These are phyloP conservation scores for Gymnoscelis rufifasciata DNA, from an alignment of 2,888 invertebrate species.

Conservation along the genomic window DNA sequence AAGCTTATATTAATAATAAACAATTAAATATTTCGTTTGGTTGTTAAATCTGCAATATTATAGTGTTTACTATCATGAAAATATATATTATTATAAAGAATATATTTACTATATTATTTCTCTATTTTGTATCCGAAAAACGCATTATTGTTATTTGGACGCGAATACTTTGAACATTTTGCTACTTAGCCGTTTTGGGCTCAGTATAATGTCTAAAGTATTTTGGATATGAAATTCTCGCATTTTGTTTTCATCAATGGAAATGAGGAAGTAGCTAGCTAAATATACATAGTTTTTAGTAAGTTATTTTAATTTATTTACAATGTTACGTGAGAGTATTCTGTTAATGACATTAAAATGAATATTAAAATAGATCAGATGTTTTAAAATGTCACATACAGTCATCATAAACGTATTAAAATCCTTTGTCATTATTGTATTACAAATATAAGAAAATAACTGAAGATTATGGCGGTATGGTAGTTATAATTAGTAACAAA, in stretches of 20 bases:
- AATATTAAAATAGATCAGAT: too few relatives aligned
- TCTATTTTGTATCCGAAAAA: not conserved
- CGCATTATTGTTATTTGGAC: too few relatives aligned
- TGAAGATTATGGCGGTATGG: not conserved
- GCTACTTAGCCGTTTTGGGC: not conserved
- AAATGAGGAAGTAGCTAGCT: constrained; percentile 16
- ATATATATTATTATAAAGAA: constrained; percentile 3
- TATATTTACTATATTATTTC: constrained; percentile 12
- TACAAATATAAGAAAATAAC: not conserved
- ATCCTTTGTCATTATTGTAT: too few relatives aligned
- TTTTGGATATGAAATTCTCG: constrained; percentile 1
- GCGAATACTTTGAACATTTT: not conserved
- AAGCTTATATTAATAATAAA: constrained; percentile 29
- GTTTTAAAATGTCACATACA: too few relatives aligned
- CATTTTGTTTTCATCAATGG: constrained; percentile 6
- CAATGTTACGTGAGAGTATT: too few relatives aligned
- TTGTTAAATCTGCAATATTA: constrained; percentile 28
- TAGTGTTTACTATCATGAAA: constrained; percentile 22
- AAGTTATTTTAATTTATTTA: constrained; percentile 13
- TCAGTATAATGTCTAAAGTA: too few relatives aligned
- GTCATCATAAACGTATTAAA: too few relatives aligned
- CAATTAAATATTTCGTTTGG: constrained; percentile 24
- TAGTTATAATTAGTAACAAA: too few relatives aligned
- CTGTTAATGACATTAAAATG: too few relatives aligned
- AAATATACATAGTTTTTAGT: constrained; percentile 14